Percentiles rank a stretch among this genome's conserved stretches.
These are phyloP conservation scores for Onychorhynchus coronatus DNA, from an alignment of 2,113 vertebrate species.

Conservation along the genomic window DNA sequence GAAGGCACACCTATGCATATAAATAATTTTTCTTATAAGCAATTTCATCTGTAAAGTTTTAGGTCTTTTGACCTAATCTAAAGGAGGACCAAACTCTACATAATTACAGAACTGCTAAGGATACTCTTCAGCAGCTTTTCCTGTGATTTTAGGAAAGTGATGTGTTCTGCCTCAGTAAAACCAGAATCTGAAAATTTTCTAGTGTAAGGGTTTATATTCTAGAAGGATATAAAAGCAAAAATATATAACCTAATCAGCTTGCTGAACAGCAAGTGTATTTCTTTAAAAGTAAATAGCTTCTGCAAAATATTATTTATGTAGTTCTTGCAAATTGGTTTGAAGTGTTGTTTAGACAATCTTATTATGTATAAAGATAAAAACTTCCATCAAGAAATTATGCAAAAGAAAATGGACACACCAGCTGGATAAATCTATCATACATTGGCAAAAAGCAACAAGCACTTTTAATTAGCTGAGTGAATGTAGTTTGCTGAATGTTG, in stretches of 20 bases:
- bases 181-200: neutral
- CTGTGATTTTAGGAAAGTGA: neutral
- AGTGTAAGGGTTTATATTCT: neutral
- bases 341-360: constrained; percentile 79
- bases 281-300: constrained; percentile 57
- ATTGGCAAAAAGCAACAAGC: constrained; percentile 78
- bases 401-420: constrained; percentile 84
- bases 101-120: neutral
- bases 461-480: constrained; percentile 99
- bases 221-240: neutral
- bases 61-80: neutral
- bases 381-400: constrained; percentile 80
- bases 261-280: constrained; percentile 19
- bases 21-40: neutral
- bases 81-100: neutral
- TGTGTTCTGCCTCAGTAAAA: neutral
- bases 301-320: constrained; percentile 72
- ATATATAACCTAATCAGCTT: constrained; percentile 4
- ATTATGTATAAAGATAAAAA: constrained; percentile 80
- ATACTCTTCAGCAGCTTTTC: neutral
- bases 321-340: constrained; percentile 65
- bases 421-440: constrained; percentile 93
- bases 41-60: neutral
- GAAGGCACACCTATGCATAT: neutral
- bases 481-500: constrained; percentile 90